These are phyloP conservation scores for Myotis brandtii DNA, from an alignment of 2,113 vertebrate species.

Conservation along the genomic window DNA sequence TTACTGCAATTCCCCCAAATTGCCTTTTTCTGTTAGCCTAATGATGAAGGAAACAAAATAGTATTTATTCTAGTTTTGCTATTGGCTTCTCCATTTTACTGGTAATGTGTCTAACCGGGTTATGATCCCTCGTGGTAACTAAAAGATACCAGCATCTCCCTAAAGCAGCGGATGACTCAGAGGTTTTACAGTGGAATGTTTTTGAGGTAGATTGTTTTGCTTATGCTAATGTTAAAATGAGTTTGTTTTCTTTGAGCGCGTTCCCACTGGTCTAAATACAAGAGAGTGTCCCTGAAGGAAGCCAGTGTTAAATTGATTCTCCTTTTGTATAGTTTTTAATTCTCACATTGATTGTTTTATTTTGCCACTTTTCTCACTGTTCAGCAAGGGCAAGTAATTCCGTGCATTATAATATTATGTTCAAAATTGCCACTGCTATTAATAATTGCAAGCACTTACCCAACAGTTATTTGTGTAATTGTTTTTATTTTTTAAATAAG, in stretches of 20 bases:
- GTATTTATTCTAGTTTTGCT: neutral
- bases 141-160: neutral
- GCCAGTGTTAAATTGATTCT: neutral
- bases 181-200: neutral
- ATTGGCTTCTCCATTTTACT: neutral
- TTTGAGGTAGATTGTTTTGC: constrained; percentile 22
- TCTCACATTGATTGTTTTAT: neutral
- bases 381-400: neutral
- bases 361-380: constrained; percentile 17
- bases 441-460: constrained; percentile 49
- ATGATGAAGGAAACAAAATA: constrained; percentile 45
- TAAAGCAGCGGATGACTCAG: neutral
- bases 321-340: constrained; percentile 29
- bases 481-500: constrained; percentile 5
- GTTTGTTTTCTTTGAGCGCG: neutral
- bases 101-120: neutral
- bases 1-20: neutral
- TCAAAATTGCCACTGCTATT: constrained; percentile 34
- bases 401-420: neutral
- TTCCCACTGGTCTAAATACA: neutral
- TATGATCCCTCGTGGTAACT: neutral
- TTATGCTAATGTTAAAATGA: constrained; percentile 40
- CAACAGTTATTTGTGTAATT: constrained; percentile 31
- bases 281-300: neutral
- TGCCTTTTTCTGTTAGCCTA: constrained; percentile 8